Base-by-base conservation (phyloP, 1,140 invertebrate genomes). In the Cydia fagiglandana region DNA sequence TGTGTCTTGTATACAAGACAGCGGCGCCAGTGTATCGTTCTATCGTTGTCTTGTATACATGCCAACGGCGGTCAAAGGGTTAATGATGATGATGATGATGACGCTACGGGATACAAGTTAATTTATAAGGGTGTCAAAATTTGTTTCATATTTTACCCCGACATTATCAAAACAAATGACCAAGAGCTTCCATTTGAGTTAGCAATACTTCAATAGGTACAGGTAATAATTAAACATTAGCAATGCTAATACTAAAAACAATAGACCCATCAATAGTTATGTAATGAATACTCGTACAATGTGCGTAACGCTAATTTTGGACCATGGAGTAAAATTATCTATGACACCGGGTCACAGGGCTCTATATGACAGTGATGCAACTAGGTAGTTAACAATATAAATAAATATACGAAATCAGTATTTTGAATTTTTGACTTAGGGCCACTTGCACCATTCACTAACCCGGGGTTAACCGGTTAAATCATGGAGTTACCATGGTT, bases 181-280 rank as follows among this genome's bases (percentile, higher is more conserved):
- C 15, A n/a, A 53, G 9, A 45, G 12, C 41, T 13, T 45, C 41
- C 10, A 45, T 45, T 53, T n/a, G 50, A 6, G 4, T n/a, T 53
- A 15, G 10, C 13, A 53, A n/a, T n/a, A 4, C 13, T n/a, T 15
- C 13, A 53, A 12, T 53, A n/a, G 17, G 3, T 17, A n/a, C 50
- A 53, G 5, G 1, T n/a, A 61, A 61, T 61, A 61, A 61, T 61
- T 61, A 24, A 10, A 61, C 0, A 61, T 61, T 20, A 61, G 56
- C 56, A 61, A 61, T 61, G 56, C 56, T 24, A 24, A 61, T 61
- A 61, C 56, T 9, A 61, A 61, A 61, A n/a, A 56, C 56, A 61
- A 61, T 61, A 12, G 56, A 24, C 20, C 2, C 6, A 61, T 24
- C 15, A 61, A n/a, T 10, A 7, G 56, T 61, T 61, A 24, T 20